A percentile compares a stretch with the other conserved stretches of the same genome.
phyloP scores from a whole-genome alignment of 2,888 invertebrate species.

The Biston stratarius region DNA sequence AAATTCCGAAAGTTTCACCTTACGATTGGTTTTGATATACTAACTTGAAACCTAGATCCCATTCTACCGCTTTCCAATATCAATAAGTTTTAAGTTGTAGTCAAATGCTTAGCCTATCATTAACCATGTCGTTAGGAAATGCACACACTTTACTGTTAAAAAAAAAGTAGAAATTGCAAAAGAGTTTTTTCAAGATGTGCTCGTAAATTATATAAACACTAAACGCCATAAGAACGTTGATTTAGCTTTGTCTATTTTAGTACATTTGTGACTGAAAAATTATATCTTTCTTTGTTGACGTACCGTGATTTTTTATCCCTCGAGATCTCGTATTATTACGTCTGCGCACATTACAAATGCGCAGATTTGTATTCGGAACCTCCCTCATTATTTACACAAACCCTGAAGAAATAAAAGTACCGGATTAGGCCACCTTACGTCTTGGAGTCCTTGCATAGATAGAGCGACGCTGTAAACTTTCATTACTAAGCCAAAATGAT shows the following conservation, averaged over 20 bases:
- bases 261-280: conserved; percentile 15
- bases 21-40: no score
- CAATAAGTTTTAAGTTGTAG: no score
- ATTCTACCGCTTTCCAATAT: no score
- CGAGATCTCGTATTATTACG: conserved; percentile 22
- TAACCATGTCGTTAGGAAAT: no score
- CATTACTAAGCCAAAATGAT: conserved; percentile 3
- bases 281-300: conserved; percentile 27
- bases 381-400: conserved; percentile 41
- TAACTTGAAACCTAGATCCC: no score
- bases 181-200: no score
- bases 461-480: background rate
- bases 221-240: no score
- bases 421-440: conserved; percentile 18
- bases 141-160: no score
- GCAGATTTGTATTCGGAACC: conserved; percentile 38
- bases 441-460: conserved; percentile 13
- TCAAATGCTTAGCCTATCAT: no score
- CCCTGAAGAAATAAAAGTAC: conserved; percentile 36
- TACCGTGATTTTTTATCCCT: conserved; percentile 32
- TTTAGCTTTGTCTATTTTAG: background rate
- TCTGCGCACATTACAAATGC: conserved; percentile 38
- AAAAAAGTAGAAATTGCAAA: no score
- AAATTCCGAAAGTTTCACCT: no score
- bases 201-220: no score